Percentiles rank a stretch among this genome's conserved stretches.
These are phyloP conservation scores for Cebus imitator DNA, from an alignment of 2,113 vertebrate genomes.

Conservation along the genomic window DNA sequence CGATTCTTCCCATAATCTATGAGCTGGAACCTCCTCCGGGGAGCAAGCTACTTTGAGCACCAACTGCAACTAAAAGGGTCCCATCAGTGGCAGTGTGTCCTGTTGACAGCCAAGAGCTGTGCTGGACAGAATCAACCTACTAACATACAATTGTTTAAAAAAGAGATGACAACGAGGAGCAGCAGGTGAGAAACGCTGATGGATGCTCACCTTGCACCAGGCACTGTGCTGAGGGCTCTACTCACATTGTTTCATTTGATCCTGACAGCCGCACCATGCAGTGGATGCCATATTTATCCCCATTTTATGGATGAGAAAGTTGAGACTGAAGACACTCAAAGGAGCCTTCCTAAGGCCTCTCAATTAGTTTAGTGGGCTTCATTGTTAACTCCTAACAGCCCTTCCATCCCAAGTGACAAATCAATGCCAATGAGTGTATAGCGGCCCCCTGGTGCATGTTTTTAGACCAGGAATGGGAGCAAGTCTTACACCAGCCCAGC, in stretches of 20 bases:
- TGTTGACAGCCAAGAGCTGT: neutral
- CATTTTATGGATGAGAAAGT: neutral
- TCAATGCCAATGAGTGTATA: neutral
- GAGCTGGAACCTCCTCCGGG: neutral
- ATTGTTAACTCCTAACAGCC: neutral
- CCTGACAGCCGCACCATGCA: fast-evolving
- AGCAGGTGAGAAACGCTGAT: neutral
- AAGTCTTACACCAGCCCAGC: neutral
- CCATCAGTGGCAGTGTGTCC: neutral
- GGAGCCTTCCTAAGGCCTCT: neutral
- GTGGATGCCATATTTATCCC: neutral
- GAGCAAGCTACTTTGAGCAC: neutral
- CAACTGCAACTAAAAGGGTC: neutral
- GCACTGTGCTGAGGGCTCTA: neutral
- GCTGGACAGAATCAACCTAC: neutral
- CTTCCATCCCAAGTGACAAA: neutral
- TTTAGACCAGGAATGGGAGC: neutral
- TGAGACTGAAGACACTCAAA: neutral
- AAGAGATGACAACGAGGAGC: neutral
- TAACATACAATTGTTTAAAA: neutral
- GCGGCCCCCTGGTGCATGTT: neutral
- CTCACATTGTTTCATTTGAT: neutral
- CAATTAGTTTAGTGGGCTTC: neutral
- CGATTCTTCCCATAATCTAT: neutral
- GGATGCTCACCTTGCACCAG: neutral